Evolutionary conservation across 2,113 vertebrate genomes (phyloP), one percentile per base, ranked within the genome.

Genomic region (Nothocercus julius): DNA sequence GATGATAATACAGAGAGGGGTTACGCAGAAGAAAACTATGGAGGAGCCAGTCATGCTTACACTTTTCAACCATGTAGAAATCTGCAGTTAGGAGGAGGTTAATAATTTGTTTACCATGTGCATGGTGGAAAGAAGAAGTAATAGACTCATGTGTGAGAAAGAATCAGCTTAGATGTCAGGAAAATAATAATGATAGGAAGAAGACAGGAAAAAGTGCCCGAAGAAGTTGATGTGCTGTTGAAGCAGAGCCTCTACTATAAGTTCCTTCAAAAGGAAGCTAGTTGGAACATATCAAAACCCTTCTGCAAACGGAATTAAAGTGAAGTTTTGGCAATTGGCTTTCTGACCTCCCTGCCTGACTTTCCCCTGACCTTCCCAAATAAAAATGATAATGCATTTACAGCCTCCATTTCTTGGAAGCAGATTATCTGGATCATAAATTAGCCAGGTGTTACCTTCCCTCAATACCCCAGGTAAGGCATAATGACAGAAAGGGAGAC

Each of bases 11-110:
- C 16, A 70, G 28, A 56, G 13, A 25, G 15, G 2, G 2, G 2
- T 11, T 86, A 10, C 66, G 44, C 42, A 76, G 25, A 77, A 1
- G 2, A 86, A 94, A 82, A 73, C 28, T 63, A 4, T 3, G 13
- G 20, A 7, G 5, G 27, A 91, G 5, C 3, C 28, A 62, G 17
- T 13, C 32, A 53, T 34, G 12, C 12, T 44, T 53, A 62, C 11
- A 75, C 11, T 58, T 84, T 87, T 84, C 70, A 78, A 40, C 5
- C 32, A 42, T 16, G 6, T 44, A 58, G 22, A 89, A 90, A 85
- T 5, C 18, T 67, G 6, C 13, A 44, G 12, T 7, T 70, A 72
- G 75, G 3, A 59, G 0, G 1, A 58, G 3, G 3, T 40, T 8
- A 75, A 59, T n/a, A 63, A 82, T 40, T 68, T 59, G 4, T 49